Base-by-base conservation (phyloP, 2,797 vertebrate species). In the Tapera naevia region DNA sequence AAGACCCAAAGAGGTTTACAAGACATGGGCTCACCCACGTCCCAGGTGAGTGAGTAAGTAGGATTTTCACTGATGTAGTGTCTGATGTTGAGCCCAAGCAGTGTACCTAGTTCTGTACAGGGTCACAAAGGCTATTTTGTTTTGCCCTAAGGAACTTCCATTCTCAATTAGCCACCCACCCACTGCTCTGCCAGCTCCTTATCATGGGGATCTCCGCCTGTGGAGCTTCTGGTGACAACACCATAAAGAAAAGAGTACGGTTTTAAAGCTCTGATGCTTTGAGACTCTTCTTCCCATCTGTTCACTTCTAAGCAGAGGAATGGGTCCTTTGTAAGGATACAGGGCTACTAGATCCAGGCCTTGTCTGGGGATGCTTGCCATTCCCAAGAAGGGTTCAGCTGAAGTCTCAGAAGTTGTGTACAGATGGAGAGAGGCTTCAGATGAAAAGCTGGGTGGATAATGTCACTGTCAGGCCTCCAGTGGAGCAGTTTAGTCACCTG, bases 241-340 rank as follows among this genome's bases (percentile, higher is more conserved):
- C 50, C 33, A 58, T 80, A 22, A 85, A 91, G 84, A 82, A 41
- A 92, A 74, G 79, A 91, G 46, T 69, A 62, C 0, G 1, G 56
- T 83, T 95, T 93, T 87, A 92, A 89, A 88, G 57, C 81, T 91
- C 71, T 80, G 70, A 86, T 92, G 78, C 84, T 88, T 74, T 81
- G 61, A 91, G 87, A 83, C 39, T 85, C 65, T 80, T 81, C 51
- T 93, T 65, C 85, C 93, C 93, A 93, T 94, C 93, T 95, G 93
- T 89, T 96, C 69, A 30, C 25, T 89, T 93, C 46, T 72, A 50
- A 94, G 62, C 56, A 88, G 69, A 83, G 51, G 25, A 45, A 88
- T 1, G 4, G 15, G 2, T 76, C 75, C 39, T 93, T 61, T 74
- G 58, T 81, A 85, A 87, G 81, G 88, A 87, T 1, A 0, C 7